Evolutionary conservation across 2,797 vertebrate species (phyloP).

Genomic region (Antennarius maculatus): DNA sequence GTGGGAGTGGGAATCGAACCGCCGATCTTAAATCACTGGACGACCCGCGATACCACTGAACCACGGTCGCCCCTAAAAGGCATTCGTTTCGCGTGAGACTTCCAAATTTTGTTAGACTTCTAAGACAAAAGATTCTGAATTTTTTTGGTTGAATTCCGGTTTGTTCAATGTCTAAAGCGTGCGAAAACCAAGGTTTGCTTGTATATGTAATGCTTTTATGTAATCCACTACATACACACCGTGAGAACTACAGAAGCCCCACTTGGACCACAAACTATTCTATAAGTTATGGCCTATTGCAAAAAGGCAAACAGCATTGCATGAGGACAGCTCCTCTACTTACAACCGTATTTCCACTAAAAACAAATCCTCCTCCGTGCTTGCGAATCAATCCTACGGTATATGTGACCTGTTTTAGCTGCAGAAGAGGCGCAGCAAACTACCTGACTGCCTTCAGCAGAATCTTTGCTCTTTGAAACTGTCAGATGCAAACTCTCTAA

Average conservation of each 20-base stretch:
- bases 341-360: slow-evolving; percentile 34
- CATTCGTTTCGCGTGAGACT: too few relatives aligned
- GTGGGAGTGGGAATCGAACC: too few relatives aligned
- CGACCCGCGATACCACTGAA: too few relatives aligned
- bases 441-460: slow-evolving; percentile 34
- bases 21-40: too few relatives aligned
- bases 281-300: not conserved
- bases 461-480: slow-evolving; percentile 31
- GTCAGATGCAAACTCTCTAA: slow-evolving; percentile 35
- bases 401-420: slow-evolving; percentile 62
- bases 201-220: not conserved
- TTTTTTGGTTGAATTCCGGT: too few relatives aligned
- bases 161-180: too few relatives aligned
- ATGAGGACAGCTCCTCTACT: slow-evolving; percentile 23
- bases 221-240: too few relatives aligned
- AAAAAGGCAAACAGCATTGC: slow-evolving; percentile 10
- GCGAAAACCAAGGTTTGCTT: too few relatives aligned
- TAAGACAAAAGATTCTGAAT: too few relatives aligned
- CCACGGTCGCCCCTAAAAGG: too few relatives aligned
- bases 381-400: slow-evolving; percentile 45
- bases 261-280: not conserved
- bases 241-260: too few relatives aligned
- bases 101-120: too few relatives aligned
- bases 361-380: slow-evolving; percentile 25
- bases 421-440: slow-evolving; percentile 31